phyloP scores from a whole-genome alignment of 2,888 invertebrate species.

The Chromoteleia sp. region DNA sequence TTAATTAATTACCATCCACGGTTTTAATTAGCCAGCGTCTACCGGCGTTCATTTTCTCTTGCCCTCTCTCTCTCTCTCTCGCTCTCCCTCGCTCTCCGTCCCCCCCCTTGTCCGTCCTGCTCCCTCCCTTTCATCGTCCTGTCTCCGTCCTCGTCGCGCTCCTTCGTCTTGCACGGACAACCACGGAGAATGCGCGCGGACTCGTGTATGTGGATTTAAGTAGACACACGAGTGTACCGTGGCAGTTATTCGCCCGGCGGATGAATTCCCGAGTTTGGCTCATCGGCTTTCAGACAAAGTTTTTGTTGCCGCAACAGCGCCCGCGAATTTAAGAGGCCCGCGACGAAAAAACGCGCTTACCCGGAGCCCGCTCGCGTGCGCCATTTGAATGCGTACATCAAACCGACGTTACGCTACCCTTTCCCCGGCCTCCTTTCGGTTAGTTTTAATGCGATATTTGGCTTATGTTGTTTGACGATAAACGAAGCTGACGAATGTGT shows the following conservation, averaged over 20 bases:
- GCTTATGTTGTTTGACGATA: slow-evolving; percentile 55
- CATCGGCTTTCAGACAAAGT: slow-evolving; percentile 58
- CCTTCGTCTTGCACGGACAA: slow-evolving; percentile 73
- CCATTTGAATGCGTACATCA: slow-evolving; percentile 33
- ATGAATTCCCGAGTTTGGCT: slow-evolving; percentile 71
- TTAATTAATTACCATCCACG: slow-evolving; percentile 85
- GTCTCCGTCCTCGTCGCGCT: slow-evolving; percentile 6
- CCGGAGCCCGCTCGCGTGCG: neutral
- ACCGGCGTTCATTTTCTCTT: slow-evolving; percentile 66
- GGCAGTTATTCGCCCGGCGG: slow-evolving; percentile 51
- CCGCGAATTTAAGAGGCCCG: slow-evolving; percentile 20
- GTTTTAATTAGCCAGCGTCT: slow-evolving; percentile 83
- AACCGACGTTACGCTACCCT: slow-evolving; percentile 17
- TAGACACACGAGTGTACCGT: slow-evolving; percentile 33
- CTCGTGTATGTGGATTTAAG: slow-evolving; percentile 49
- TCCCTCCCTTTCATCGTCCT: slow-evolving; percentile 6
- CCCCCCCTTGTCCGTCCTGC: slow-evolving; percentile 21
- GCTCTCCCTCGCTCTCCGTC: slow-evolving; percentile 41
- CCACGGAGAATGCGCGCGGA: slow-evolving; percentile 75
- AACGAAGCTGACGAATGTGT: slow-evolving; percentile 48
- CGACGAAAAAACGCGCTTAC: neutral
- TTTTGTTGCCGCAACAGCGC: slow-evolving; percentile 21
- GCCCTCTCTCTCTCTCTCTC: slow-evolving; percentile 34
- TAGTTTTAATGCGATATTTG: slow-evolving; percentile 46
- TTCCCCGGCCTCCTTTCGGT: neutral